Conservation (phyloP, 2,888 invertebrate species). For the Caenorhabditis sulstoni region DNA sequence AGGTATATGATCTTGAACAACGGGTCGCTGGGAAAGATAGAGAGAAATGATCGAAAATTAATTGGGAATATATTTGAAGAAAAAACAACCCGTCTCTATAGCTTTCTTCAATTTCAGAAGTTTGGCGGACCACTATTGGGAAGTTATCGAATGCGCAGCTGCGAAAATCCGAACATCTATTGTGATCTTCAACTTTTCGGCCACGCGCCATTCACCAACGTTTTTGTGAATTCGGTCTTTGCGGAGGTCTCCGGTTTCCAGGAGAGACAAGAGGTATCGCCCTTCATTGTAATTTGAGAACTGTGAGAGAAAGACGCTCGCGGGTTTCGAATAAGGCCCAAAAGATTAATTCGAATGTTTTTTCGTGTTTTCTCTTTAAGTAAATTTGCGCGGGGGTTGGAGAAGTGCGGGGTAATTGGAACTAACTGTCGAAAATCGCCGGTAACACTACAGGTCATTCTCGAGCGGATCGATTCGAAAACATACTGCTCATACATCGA, state of each 20-base stretch:
- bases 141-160: conserved; percentile 63
- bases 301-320: neutral
- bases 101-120: conserved; percentile 47
- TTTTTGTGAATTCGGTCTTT: conserved; percentile 67
- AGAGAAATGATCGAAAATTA: neutral
- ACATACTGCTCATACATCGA: conserved; percentile 64
- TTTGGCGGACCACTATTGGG: conserved; percentile 55
- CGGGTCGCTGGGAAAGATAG: neutral
- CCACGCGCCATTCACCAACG: conserved; percentile 62
- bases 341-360: no score
- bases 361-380: no score
- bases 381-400: neutral
- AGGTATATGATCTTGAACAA: conserved; percentile 21
- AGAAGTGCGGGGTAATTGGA: neutral
- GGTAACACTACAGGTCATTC: conserved; percentile 60
- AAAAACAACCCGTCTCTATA: no score
- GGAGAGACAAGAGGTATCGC: conserved; percentile 65
- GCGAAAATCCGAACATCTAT: conserved; percentile 58
- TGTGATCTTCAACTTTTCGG: conserved; percentile 65
- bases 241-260: conserved; percentile 66
- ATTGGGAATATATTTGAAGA: neutral
- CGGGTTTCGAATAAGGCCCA: neutral
- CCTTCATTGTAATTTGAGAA: conserved; percentile 11
- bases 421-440: neutral
- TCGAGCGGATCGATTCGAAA: conserved; percentile 62